Evolutionary conservation across 2,888 invertebrate species (phyloP), one percentile per base, ranked within the genome.

Genomic region (Caenorhabditis imperialis): DNA sequence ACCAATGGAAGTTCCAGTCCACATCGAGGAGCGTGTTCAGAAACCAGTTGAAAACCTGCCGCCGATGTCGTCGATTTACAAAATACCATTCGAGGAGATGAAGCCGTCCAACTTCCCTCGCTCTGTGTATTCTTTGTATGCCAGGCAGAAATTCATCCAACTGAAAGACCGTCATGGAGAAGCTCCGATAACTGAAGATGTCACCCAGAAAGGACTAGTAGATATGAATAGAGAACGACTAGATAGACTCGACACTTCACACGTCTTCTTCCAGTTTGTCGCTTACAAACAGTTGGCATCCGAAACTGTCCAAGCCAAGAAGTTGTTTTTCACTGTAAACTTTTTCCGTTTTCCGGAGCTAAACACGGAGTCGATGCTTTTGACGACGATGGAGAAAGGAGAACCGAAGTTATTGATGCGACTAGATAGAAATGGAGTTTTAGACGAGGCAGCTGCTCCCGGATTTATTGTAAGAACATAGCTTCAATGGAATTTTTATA

Each of bases 331-430:
- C 85, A 89, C 90, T 0, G 89, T 90, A 81, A 89, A 90, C 79
- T 90, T 90, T 82, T 90, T 90, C 83, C 86, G 90, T 18, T 90
- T 89, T 78, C 89, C 89, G 3, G 88, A 89, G 65, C 85, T 90
- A 51, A 89, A 88, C 3, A 89, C 90, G 10, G 90, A 91, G 20
- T 50, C 60, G 27, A 44, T 79, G 50, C n/a, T 76, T 1, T 51
- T 76, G 10, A 48, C 65, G 22, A 48, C 44, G 25, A 51, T 53
- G 30, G 69, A 76, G 33, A 74, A 71, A 42, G 53, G 55, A 22
- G 82, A 85, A 27, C 78, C 83, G 7, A 22, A 12, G 58, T 83
- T 90, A 22, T 82, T 90, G 23, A 86, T 86, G 58, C 85, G 86
- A 77, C 72, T 89, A 2, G 89, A 89, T 55, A 84, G 85, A 33